Percentiles rank a stretch among this genome's conserved stretches.
These are phyloP conservation scores for Rhegmatorhina hoffmannsi DNA, from an alignment of 2,113 vertebrate species.

Conservation along the genomic window DNA sequence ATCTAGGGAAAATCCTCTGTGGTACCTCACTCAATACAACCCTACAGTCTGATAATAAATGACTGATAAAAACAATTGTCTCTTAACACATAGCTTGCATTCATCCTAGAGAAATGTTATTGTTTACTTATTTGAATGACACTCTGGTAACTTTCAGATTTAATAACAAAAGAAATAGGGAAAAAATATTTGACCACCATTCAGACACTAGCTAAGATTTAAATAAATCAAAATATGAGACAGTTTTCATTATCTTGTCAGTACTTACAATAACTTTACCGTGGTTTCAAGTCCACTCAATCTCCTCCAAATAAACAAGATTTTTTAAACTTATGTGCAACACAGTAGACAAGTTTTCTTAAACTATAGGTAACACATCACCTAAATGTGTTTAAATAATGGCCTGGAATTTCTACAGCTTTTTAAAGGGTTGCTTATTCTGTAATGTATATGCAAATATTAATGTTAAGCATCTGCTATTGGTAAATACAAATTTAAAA, in stretches of 20 bases:
- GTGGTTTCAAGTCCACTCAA: not conserved
- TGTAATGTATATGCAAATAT: not conserved
- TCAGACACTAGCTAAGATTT: not conserved
- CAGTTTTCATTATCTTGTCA: not conserved
- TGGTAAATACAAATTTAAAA: not conserved
- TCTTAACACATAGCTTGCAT: not conserved
- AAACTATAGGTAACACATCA: not conserved
- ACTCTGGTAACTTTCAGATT: not conserved
- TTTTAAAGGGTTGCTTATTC: not conserved
- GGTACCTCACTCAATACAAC: not conserved
- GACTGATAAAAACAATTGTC: not conserved
- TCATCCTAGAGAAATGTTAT: not conserved
- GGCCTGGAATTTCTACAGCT: not conserved
- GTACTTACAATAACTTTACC: not conserved
- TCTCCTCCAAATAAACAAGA: not conserved
- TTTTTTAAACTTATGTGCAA: not conserved
- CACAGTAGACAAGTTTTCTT: not conserved
- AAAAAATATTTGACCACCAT: not conserved
- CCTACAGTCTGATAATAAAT: not conserved
- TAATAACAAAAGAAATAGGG: not conserved
- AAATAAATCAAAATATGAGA: not conserved
- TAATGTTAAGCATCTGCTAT: not conserved
- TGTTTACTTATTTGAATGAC: not conserved
- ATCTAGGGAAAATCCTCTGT: not conserved
- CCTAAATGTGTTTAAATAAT: not conserved